Base-by-base conservation (phyloP, 2,113 vertebrate species). In the Myocastor coypus region DNA sequence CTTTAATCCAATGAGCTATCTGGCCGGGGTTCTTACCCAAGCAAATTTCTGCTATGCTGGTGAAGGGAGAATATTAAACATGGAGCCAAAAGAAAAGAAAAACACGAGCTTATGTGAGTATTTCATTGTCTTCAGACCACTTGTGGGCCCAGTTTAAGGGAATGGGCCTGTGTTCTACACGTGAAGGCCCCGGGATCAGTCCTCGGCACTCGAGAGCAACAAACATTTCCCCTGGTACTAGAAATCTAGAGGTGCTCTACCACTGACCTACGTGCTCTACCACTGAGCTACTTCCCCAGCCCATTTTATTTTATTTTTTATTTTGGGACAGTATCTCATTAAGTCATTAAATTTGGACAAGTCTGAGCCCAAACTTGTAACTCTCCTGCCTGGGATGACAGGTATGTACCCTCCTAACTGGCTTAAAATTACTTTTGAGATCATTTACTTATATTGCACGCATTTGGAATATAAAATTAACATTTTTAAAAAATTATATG, bases 391-490 rank as follows among this genome's bases (percentile, higher is more conserved):
- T 55, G 46, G 46, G 30, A 50, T 55, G 20, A 34, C 50, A 55
- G 77, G 30, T 19, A n/a, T n/a, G 30, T 0, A 20, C 50, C 16
- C 32, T 5, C 50, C 28, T 20, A 14, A 16, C 22, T 2, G 19
- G 30, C 77, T 55, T 52, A 55, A 52, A 55, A 80, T 17, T 59
- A 66, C 75, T 84, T 94, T 68, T 69, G 20, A 94, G 71, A n/a
- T 83, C 52, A 50, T 28, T 30, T 50, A 64, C 34, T 32, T 24
- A 22, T 13, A 87, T 24, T 22, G 20, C 34, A 91, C 20, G 90
- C 52, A 78, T 64, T 42, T 94, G 37, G 26, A 93, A 84, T 34
- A 91, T 73, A 84, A 81, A 87, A 64, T 78, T 59, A 87, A 46
- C 22, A 68, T 5, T 57, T 57, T 52, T 9, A 12, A 52, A 52